A percentile compares a stretch with the other conserved stretches of the same genome.
phyloP scores from a whole-genome alignment of 2,797 vertebrate species.

The Balearica regulorum region DNA sequence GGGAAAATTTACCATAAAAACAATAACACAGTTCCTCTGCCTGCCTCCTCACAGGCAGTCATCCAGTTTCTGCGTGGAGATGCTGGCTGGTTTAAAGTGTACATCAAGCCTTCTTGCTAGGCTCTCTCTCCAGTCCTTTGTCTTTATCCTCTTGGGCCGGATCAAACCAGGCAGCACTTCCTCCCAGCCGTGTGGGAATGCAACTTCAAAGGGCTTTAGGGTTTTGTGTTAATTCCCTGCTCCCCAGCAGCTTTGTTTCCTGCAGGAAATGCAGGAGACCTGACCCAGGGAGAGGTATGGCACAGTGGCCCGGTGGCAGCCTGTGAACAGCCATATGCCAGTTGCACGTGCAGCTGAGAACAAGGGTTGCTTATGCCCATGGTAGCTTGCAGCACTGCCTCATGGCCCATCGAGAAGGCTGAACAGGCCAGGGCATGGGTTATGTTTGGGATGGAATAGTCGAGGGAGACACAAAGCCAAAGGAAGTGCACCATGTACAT shows the following conservation, averaged over 20 bases:
- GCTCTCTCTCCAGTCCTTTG: neutral
- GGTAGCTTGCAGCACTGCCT: neutral
- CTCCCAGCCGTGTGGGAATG: neutral
- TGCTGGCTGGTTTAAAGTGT: neutral
- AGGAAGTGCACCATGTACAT: neutral
- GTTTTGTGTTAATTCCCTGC: neutral
- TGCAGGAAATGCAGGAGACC: neutral
- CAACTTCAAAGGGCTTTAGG: neutral
- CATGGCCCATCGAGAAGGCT: neutral
- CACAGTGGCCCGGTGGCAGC: neutral
- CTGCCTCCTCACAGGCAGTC: neutral
- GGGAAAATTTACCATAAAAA: neutral
- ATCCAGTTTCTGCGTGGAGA: neutral
- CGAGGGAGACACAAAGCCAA: neutral
- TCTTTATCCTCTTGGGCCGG: neutral
- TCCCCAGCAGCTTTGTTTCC: neutral
- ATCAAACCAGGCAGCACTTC: slow-evolving; percentile 22
- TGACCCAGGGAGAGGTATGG: neutral
- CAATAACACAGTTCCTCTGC: neutral
- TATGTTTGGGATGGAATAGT: neutral
- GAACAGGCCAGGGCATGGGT: neutral
- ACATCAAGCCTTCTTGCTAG: neutral
- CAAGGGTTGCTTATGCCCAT: neutral
- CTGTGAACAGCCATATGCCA: neutral
- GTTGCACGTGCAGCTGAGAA: neutral